Evolutionary conservation across 53 echinoderm and acorn worm genomes (phyloP).

Genomic region (Paracentrotus lividus): DNA sequence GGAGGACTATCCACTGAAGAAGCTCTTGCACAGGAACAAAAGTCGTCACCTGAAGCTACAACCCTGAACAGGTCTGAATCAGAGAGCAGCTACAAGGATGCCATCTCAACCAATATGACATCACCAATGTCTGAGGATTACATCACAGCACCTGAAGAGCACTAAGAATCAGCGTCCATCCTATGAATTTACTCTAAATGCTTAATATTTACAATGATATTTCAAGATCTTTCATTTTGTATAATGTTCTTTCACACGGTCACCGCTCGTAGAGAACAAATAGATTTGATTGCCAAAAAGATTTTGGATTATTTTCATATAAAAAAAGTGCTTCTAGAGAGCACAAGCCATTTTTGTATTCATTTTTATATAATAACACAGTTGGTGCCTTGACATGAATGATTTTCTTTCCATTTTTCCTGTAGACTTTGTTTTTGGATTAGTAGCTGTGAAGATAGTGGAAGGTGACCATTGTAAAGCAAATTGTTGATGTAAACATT

Average conservation of each 20-base stretch:
- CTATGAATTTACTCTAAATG: background rate
- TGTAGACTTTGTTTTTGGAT: background rate
- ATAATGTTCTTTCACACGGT: constrained; percentile 35
- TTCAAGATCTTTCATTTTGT: constrained; percentile 27
- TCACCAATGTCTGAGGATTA: constrained; percentile 63
- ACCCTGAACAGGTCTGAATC: constrained; percentile 62
- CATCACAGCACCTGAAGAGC: constrained; percentile 62
- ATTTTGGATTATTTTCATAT: constrained; percentile 47
- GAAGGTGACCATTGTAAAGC: too few relatives aligned
- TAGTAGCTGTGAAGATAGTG: too few relatives aligned
- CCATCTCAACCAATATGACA: constrained; percentile 65
- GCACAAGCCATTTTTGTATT: constrained; percentile 56
- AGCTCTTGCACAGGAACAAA: constrained; percentile 21
- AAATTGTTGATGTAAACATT: too few relatives aligned
- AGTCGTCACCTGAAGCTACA: background rate
- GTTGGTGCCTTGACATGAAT: constrained; percentile 28
- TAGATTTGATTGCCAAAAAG: constrained; percentile 54
- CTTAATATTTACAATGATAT: background rate
- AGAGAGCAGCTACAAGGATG: constrained; percentile 81
- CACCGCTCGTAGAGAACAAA: background rate
- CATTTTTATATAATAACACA: constrained; percentile 46
- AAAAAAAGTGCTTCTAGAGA: background rate
- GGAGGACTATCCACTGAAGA: constrained; percentile 60
- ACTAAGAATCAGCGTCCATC: background rate
- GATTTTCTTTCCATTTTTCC: background rate